Evolutionary conservation across 2,113 vertebrate genomes (phyloP).

Genomic region (Mobula hypostoma): DNA sequence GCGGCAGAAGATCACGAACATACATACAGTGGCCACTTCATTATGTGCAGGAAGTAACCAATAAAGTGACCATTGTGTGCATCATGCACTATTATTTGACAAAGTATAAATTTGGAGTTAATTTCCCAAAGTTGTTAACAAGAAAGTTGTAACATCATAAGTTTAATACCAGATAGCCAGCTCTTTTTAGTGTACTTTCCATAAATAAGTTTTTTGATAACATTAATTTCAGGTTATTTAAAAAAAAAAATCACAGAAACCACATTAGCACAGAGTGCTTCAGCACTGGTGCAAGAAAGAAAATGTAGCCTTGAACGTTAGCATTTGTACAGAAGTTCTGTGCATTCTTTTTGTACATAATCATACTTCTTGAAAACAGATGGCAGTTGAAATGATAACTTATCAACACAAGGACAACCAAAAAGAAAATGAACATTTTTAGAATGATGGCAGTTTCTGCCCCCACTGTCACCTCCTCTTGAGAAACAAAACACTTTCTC

Average conservation of each 20-base stretch:
- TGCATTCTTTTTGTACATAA: not conserved
- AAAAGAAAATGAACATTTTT: not conserved
- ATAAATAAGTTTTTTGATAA: not conserved
- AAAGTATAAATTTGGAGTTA: not conserved
- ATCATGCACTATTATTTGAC: not conserved
- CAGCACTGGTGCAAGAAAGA: not conserved
- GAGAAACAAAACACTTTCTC: not conserved
- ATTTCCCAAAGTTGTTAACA: not conserved
- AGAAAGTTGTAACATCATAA: not conserved
- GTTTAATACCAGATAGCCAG: not conserved
- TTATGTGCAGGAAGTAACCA: no score
- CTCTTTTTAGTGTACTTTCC: not conserved
- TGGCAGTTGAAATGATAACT: constrained; percentile 15
- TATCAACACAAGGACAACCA: constrained; percentile 31
- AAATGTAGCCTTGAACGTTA: constrained; percentile 27
- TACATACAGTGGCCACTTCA: no score
- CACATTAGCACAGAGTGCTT: not conserved
- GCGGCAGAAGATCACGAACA: no score
- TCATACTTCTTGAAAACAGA: not conserved
- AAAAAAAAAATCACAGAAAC: not conserved
- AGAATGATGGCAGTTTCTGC: not conserved
- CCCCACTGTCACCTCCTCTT: not conserved
- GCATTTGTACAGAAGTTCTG: not conserved
- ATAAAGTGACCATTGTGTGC: no score
- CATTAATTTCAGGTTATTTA: not conserved